These are phyloP conservation scores for Mylabris sibirica DNA, from an alignment of 2,888 invertebrate genomes.

Conservation along the genomic window DNA sequence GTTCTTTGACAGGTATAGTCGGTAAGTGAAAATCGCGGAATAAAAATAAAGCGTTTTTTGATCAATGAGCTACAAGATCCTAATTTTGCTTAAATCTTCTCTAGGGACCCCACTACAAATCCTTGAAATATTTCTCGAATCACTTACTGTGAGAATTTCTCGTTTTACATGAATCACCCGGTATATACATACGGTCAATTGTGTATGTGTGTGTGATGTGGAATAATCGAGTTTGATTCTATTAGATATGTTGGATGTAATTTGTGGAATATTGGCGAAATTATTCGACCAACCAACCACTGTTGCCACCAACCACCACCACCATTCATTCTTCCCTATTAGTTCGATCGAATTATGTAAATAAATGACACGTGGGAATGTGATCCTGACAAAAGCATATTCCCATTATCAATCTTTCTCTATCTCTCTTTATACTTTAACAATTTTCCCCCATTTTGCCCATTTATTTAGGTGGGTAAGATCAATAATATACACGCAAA, in stretches of 20 bases:
- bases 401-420: not conserved
- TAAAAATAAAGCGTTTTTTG: no score
- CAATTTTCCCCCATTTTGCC: not conserved
- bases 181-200: constrained; percentile 20
- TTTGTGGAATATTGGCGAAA: constrained; percentile 14
- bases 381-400: constrained; percentile 4
- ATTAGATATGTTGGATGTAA: constrained; percentile 10
- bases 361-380: constrained; percentile 17
- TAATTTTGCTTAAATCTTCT: no score
- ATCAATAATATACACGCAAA: constrained; percentile 5
- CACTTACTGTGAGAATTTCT: no score
- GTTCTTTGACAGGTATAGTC: no score
- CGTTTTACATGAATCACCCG: no score
- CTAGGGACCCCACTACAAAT: no score
- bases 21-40: no score
- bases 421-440: not conserved
- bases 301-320: not conserved
- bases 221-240: constrained; percentile 2
- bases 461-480: not conserved
- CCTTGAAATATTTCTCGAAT: no score
- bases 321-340: constrained; percentile 15
- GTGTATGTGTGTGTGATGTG: constrained; percentile 12
- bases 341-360: constrained; percentile 20
- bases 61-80: no score
- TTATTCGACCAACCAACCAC: not conserved